Evolutionary conservation across 2,113 vertebrate species (phyloP), one percentile per base, ranked within the genome.

Genomic region (Nipponia nippon): DNA sequence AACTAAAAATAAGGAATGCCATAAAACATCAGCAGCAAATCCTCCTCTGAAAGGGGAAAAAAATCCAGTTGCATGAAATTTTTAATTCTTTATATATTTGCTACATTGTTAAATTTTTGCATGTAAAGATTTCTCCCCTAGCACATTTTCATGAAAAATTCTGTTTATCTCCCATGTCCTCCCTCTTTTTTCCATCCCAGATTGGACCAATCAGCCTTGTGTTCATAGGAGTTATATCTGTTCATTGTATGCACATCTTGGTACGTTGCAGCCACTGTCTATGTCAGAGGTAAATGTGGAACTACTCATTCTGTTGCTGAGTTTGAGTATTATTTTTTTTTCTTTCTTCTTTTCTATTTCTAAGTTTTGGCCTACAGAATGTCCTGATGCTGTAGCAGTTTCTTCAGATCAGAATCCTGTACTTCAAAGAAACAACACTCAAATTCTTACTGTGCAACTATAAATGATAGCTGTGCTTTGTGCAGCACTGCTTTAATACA

Each of bases 241-340:
- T 99, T 90, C 99, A 99, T 81, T 99, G 99, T 98, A 99, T 99
- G 99, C 99, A 99, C 97, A 98, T 99, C 95, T 97, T 99, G 97
- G 99, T 99, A 95, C 98, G 96, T 93, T 99, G 99, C 98, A 99
- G 99, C 97, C 98, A 99, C 94, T 98, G 95, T 95, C 98, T 99
- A 3, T 98, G 98, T 97, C 98, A 98, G 94, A 99, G 99, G 99
- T 99, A 98, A 98, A 96, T 98, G 90, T 97, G 94, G 79, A 97
- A 76, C 82, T 91, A 77, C 83, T 97, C n/a, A 87, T 87, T 97
- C 67, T 94, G 49, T 94, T 97, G 63, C 88, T 83, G n/a, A 61
- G 42, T 81, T 92, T 82, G 66, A 92, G n/a, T 81, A 12, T 55
- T 73, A 6, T 30, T 52, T 73, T 27, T 63, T 63, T 18, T 7